Evolutionary conservation across 2,113 vertebrate genomes (phyloP), one percentile per base, ranked within the genome.

Genomic region (Phalacrocorax carbo): DNA sequence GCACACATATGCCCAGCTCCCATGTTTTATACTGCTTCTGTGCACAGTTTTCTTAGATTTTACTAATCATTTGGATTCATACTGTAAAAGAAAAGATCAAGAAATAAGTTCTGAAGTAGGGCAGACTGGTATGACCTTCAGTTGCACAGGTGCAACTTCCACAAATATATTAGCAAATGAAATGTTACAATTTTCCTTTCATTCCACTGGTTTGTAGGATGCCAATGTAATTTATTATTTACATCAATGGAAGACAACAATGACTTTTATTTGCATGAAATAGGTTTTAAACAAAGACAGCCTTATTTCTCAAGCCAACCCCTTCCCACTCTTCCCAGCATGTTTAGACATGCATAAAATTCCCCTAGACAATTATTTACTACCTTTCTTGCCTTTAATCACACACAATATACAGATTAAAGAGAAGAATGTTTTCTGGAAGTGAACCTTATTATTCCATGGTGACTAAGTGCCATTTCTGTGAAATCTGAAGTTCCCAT

Each of bases 311-410:
- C 75, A 79, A 76, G 32, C 44, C 65, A 72, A 40, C 29, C 8
- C 10, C 19, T 69, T 86, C 42, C 46, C 34, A 66, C 44, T 82
- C 60, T 25, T 40, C 21, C 73, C 78, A 44, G 32, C 44, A 69
- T 0, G 13, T 91, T 96, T 93, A 89, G 15, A 55, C 72, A 76
- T 42, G 93, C 86, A 72, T 89, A 64, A 94, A 89, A 71, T 68
- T 73, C 79, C 52, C 52, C 73, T 80, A 36, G 84, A 42, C 40
- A 97, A 91, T 95, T 90, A 94, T 95, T 95, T 91, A 85, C 94
- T 93, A 65, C 49, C 40, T 82, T 75, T 75, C 25, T 30, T 87
- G 23, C 13, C 29, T 91, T 78, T 95, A 87, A 87, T 65, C n/a
- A 55, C 21, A 40, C 40, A 69, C 29, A 66, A 52, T 82, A 73